A percentile compares a stretch with the other conserved stretches of the same genome.
phyloP scores from a whole-genome alignment of 2,797 vertebrate species.

The Ataeniobius toweri region DNA sequence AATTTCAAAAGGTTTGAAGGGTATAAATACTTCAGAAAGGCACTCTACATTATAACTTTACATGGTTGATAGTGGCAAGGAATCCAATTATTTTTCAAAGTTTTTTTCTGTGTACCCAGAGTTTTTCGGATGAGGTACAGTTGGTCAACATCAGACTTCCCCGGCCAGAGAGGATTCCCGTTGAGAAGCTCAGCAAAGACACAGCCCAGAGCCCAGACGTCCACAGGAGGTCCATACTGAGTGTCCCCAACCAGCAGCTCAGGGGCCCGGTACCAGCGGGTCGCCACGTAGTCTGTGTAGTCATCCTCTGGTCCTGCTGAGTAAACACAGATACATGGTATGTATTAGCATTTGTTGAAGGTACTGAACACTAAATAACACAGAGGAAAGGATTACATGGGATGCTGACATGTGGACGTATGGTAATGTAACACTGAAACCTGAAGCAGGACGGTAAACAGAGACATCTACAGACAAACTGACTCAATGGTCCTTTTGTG shows the following conservation, averaged over 20 bases:
- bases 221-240: conserved; percentile 87
- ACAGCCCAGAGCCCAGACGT: conserved; percentile 88
- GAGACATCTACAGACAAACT: conserved; percentile 62
- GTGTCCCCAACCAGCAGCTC: conserved; percentile 91
- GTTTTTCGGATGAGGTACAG: conserved; percentile 89
- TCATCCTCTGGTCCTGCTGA: conserved; percentile 87
- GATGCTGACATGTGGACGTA: conserved; percentile 62
- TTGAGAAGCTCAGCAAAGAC: conserved; percentile 88
- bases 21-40: neutral
- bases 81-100: neutral
- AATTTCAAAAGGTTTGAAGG: too few relatives aligned
- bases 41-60: neutral
- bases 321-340: conserved; percentile 23
- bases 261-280: conserved; percentile 89
- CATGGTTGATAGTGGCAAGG: neutral
- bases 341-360: conserved; percentile 6
- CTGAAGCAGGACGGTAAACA: conserved; percentile 62
- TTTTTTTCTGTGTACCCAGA: conserved; percentile 74
- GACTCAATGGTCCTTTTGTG: conserved; percentile 39
- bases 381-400: conserved; percentile 66
- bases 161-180: conserved; percentile 89
- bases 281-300: conserved; percentile 91
- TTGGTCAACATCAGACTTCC: conserved; percentile 89
- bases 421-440: conserved; percentile 72
- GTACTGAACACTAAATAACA: conserved; percentile 53